Evolutionary conservation across 2,113 vertebrate genomes (phyloP).

Genomic region (Baryphthengus martii): DNA sequence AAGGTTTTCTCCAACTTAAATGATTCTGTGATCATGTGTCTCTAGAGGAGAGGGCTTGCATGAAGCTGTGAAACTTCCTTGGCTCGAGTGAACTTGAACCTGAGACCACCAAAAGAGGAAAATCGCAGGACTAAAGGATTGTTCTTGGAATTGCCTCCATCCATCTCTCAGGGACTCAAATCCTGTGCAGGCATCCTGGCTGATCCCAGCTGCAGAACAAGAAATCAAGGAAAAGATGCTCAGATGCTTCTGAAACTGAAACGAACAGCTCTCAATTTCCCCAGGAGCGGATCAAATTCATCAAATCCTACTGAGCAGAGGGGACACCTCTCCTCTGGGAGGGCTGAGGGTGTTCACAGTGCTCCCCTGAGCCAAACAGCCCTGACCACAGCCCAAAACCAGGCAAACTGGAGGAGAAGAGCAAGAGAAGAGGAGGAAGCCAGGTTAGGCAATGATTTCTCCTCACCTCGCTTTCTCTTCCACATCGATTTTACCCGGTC

Average conservation of each 20-base stretch:
- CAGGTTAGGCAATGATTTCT: accelerated
- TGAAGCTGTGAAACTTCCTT: not conserved
- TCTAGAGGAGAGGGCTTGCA: not conserved
- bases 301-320: not conserved
- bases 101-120: not conserved
- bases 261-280: not conserved
- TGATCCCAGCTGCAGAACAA: not conserved
- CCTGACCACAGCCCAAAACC: not conserved
- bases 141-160: not conserved
- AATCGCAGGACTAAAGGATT: not conserved
- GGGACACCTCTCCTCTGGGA: accelerated
- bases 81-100: not conserved
- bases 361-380: not conserved
- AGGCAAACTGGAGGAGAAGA: not conserved
- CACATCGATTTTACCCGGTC: accelerated
- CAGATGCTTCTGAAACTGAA: not conserved
- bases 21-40: not conserved
- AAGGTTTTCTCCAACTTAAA: too few relatives aligned
- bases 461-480: not conserved
- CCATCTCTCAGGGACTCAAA: not conserved
- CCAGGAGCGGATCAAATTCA: not conserved
- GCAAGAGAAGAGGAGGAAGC: not conserved
- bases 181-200: too few relatives aligned
- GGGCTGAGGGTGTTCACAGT: not conserved
- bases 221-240: not conserved